Conservation (phyloP, 2,888 invertebrate species). For the Chaetogeoica ovagalla region DNA sequence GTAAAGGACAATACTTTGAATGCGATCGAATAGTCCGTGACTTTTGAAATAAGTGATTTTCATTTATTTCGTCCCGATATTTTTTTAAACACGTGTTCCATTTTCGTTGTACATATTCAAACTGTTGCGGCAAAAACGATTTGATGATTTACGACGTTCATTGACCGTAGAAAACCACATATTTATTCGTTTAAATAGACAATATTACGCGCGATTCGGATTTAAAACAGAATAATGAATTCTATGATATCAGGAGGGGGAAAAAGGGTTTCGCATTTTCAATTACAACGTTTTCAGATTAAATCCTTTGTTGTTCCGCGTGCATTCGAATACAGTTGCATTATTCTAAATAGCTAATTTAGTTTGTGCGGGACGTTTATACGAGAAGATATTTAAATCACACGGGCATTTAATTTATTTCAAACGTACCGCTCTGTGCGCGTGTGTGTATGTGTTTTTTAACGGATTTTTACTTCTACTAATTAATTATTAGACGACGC, state of each 20-base stretch:
- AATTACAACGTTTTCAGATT: conserved; percentile 18
- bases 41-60: too few species aligned
- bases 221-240: conserved; percentile 14
- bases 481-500: background rate
- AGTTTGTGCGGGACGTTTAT: background rate
- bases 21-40: too few species aligned
- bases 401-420: conserved; percentile 19
- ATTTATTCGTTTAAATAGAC: too few species aligned
- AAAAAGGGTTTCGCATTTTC: conserved; percentile 17
- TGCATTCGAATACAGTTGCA: conserved; percentile 1
- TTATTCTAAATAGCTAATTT: conserved; percentile 26
- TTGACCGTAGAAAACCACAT: too few species aligned
- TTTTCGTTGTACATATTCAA: too few species aligned
- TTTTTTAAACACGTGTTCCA: too few species aligned
- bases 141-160: too few species aligned
- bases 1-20: too few species aligned
- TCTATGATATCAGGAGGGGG: too few species aligned
- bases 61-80: background rate
- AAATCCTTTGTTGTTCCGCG: conserved; percentile 8
- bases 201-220: background rate
- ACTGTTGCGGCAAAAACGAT: too few species aligned
- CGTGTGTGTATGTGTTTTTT: background rate
- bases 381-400: background rate
- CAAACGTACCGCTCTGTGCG: background rate
- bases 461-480: background rate